These are phyloP conservation scores for Contarinia nasturtii DNA, from an alignment of 1,140 invertebrate genomes.

Conservation along the genomic window DNA sequence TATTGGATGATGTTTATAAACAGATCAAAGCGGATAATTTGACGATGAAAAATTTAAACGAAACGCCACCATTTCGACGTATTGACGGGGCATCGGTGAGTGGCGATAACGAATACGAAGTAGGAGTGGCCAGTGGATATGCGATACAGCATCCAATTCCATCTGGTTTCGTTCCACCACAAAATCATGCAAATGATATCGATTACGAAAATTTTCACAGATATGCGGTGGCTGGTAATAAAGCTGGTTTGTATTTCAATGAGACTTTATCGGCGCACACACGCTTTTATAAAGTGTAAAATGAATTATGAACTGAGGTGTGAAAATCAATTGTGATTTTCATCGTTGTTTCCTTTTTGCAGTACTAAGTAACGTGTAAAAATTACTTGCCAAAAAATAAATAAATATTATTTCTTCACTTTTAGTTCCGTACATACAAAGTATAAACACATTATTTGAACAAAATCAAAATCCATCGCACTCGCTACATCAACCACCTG, in stretches of 20 bases:
- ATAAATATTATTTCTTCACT: no score
- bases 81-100: conserved; percentile 6
- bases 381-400: no score
- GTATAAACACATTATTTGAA: no score
- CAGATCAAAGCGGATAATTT: conserved; percentile 18
- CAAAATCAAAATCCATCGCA: no score
- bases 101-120: conserved; percentile 14
- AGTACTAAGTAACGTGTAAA: no score
- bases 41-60: neutral
- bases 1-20: conserved; percentile 37
- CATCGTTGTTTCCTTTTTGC: no score
- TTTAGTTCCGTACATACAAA: no score
- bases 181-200: neutral
- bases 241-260: neutral
- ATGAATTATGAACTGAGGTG: no score
- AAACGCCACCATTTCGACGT: neutral
- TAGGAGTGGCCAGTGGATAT: conserved; percentile 27
- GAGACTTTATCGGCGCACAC: no score
- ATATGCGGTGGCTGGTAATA: neutral
- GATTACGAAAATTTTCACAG: neutral
- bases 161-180: neutral
- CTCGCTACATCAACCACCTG: no score
- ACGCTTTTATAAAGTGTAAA: no score
- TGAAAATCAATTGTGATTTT: no score
- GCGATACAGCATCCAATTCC: conserved; percentile 16